Percentiles rank a stretch among this genome's conserved stretches.
phyloP scores from a whole-genome alignment of 2,888 invertebrate genomes.

The Athalia rosae region DNA sequence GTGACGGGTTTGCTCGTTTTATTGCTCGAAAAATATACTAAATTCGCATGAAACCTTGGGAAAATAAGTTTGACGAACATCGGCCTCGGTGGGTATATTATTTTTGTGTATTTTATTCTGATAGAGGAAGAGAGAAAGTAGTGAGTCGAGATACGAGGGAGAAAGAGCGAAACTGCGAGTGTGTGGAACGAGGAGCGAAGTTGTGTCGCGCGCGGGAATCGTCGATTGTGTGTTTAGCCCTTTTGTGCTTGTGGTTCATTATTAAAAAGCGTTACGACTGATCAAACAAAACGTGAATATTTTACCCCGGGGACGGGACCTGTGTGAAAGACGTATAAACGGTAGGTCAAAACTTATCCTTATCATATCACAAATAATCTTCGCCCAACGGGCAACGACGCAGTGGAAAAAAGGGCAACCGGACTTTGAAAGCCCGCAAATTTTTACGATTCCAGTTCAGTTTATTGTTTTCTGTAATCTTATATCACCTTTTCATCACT shows the following conservation, averaged over 20 bases:
- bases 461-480: background rate
- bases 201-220: conserved; percentile 71
- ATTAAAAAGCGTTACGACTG: conserved; percentile 55
- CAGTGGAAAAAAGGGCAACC: conserved; percentile 56
- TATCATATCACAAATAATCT: conserved; percentile 46
- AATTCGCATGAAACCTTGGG: conserved; percentile 62
- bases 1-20: conserved; percentile 49
- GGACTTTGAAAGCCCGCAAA: conserved; percentile 53
- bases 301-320: conserved; percentile 60
- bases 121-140: conserved; percentile 47
- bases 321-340: conserved; percentile 59
- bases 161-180: conserved; percentile 51
- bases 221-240: conserved; percentile 67
- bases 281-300: conserved; percentile 63
- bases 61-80: conserved; percentile 58
- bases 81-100: conserved; percentile 67
- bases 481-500: background rate
- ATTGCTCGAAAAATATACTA: conserved; percentile 50
- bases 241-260: conserved; percentile 64
- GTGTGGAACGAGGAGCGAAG: conserved; percentile 69
- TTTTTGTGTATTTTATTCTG: conserved; percentile 19
- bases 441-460: conserved; percentile 31
- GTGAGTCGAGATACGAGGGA: conserved; percentile 49
- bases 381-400: conserved; percentile 58
- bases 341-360: conserved; percentile 57